These are phyloP conservation scores for Trichosurus vulpecula DNA, from an alignment of 2,797 vertebrate species.

Conservation along the genomic window DNA sequence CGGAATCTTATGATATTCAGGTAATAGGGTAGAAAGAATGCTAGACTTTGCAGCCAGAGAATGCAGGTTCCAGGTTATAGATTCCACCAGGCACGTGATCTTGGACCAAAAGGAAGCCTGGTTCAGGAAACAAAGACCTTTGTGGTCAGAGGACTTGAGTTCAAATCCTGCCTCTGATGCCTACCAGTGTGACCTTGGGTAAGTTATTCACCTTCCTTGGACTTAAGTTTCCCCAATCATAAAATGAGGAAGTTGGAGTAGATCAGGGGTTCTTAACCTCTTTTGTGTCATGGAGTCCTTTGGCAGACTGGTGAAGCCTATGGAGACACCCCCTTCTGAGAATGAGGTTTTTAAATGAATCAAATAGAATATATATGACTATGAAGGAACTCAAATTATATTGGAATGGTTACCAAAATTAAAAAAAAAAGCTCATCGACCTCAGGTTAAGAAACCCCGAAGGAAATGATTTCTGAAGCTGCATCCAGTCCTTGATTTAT, in stretches of 20 bases:
- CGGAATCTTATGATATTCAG: background rate
- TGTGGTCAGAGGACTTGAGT: background rate
- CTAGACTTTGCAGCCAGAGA: background rate
- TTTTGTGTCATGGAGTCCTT: background rate
- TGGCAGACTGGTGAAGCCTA: background rate
- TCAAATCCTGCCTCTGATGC: background rate
- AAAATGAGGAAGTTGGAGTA: background rate
- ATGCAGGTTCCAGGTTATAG: background rate
- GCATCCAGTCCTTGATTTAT: background rate
- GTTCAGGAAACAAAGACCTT: background rate
- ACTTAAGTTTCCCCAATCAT: background rate
- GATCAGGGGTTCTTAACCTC: background rate
- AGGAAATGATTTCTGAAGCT: background rate
- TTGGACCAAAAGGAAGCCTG: background rate
- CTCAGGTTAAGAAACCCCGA: background rate
- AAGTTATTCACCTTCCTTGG: background rate
- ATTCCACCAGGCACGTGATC: background rate
- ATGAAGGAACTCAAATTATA: background rate
- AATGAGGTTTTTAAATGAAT: background rate
- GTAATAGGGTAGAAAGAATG: background rate
- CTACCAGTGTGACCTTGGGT: background rate
- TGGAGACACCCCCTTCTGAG: background rate
- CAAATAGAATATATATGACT: background rate
- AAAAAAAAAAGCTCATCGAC: background rate
- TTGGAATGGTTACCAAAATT: background rate